Conservation (phyloP, 1,140 invertebrate genomes). For the Eciton burchellii region DNA sequence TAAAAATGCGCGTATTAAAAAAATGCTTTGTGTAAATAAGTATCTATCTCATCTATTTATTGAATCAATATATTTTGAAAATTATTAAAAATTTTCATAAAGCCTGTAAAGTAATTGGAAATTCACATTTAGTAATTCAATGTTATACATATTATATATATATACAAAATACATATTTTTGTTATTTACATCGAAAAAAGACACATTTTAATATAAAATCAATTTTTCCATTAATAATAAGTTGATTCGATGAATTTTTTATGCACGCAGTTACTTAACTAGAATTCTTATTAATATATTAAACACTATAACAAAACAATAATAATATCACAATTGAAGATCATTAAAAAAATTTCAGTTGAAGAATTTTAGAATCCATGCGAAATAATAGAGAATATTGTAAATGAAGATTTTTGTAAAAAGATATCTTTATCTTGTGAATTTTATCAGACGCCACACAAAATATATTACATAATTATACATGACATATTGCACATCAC, state of each 20-base stretch:
- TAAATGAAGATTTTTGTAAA: not conserved
- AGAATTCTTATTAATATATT: not conserved
- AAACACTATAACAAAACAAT: not conserved
- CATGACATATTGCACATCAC: not conserved
- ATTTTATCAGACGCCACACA: not conserved
- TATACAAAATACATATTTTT: not conserved
- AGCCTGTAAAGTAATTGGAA: not conserved
- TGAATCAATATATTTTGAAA: not conserved
- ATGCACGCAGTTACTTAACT: not conserved
- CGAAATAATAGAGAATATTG: slow-evolving; percentile 9
- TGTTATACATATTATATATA: not conserved
- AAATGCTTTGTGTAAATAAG: not conserved
- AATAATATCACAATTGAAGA: not conserved
- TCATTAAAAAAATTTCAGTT: too few relatives aligned
- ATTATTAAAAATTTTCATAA: not conserved
- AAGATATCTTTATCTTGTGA: not conserved
- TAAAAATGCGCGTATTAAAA: not conserved
- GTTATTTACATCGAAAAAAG: slow-evolving; percentile 6
- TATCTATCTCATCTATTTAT: not conserved
- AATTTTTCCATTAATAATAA: not conserved
- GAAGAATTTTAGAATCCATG: not conserved
- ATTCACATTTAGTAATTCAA: not conserved
- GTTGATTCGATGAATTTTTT: not conserved
- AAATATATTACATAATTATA: slow-evolving; percentile 8
- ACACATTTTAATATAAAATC: slow-evolving; percentile 9